Percentiles rank a stretch among this genome's conserved stretches.
Conservation (phyloP, 2,888 invertebrate species). For the Metallyticus violacea region DNA sequence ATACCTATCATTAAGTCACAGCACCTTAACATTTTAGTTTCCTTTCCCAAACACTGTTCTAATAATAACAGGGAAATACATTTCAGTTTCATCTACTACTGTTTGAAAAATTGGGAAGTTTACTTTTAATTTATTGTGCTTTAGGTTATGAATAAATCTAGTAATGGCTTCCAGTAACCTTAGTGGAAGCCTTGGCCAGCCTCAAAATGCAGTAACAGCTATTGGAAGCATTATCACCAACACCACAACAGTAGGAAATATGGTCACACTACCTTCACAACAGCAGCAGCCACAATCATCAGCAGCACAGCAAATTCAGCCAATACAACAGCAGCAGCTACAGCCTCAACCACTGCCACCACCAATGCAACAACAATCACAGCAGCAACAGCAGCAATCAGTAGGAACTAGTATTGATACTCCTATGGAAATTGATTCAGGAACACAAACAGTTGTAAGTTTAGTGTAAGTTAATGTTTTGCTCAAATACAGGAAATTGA, state of each 20-base stretch:
- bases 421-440: constrained; percentile 25
- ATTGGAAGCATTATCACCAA: neutral
- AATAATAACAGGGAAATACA: no score
- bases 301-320: neutral
- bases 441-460: neutral
- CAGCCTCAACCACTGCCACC: neutral
- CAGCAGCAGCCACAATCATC: neutral
- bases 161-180: constrained; percentile 21
- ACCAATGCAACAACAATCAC: neutral
- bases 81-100: no score
- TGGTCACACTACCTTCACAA: neutral
- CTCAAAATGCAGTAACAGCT: constrained; percentile 19
- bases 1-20: no score
- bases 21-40: no score
- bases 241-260: neutral
- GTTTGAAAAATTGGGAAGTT: no score
- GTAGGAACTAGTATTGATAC: constrained; percentile 16
- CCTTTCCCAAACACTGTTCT: no score
- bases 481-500: no score
- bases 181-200: constrained; percentile 19
- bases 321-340: neutral
- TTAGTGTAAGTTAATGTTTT: no score
- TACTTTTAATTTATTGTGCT: neutral
- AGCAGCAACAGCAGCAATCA: neutral
- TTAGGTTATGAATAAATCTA: neutral